phyloP scores from a whole-genome alignment of 2,888 invertebrate genomes.

The Agriotes lineatus region DNA sequence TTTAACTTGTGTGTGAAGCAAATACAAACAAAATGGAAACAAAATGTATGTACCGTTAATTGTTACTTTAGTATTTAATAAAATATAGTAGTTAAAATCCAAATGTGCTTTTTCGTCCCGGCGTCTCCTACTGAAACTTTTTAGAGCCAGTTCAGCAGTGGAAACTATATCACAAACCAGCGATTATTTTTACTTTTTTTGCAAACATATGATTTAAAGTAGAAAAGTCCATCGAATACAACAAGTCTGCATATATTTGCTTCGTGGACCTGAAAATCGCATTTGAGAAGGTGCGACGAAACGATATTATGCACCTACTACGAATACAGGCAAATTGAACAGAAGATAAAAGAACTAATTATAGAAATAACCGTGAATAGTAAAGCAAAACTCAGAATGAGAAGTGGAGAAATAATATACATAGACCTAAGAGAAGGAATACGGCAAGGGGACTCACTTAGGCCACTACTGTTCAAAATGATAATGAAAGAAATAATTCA shows the following conservation, averaged over 20 bases:
- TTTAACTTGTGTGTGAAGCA: too few species aligned
- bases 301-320: slow-evolving; percentile 7
- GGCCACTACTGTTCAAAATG: background rate
- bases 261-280: slow-evolving; percentile 10
- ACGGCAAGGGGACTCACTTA: slow-evolving; percentile 12
- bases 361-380: slow-evolving; percentile 4
- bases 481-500: slow-evolving; percentile 14
- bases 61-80: too few species aligned
- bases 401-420: background rate
- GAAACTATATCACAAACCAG: too few species aligned
- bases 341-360: background rate
- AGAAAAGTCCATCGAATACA: background rate
- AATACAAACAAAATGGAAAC: too few species aligned
- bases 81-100: too few species aligned
- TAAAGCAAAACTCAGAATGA: background rate
- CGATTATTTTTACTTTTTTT: too few species aligned
- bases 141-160: too few species aligned
- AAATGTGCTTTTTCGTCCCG: too few species aligned
- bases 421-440: slow-evolving; percentile 7
- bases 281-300: background rate
- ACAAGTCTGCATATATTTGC: slow-evolving; percentile 13
- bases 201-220: too few species aligned
- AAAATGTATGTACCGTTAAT: too few species aligned
- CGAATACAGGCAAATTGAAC: background rate
- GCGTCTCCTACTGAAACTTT: too few species aligned